Evolutionary conservation across 2,797 vertebrate genomes (phyloP), one percentile per base, ranked within the genome.

Genomic region (Chrosomus eos): DNA sequence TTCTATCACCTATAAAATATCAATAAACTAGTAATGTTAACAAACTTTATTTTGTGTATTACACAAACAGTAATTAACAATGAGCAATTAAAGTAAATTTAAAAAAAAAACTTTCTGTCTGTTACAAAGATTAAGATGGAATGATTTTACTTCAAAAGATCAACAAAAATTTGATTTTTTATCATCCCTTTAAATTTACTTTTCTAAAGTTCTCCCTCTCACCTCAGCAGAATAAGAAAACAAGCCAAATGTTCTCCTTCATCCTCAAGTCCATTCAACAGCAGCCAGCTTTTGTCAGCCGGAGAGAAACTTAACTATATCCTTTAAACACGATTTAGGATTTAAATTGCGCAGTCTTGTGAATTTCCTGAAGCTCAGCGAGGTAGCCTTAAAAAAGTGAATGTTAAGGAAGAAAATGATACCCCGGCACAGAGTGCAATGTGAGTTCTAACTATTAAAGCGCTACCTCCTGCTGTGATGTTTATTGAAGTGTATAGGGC

Each of bases 371-470:
- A 55, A 45, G 73, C 62, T 67, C 14, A 33, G 64, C 4, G 7
- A 45, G 51, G 9, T 45, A 82, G 80, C 70, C 33, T 28, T 43
- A 67, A 70, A 68, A 40, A 78, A 18, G 43, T 43, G 62, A 70
- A 77, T 26, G 73, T 38, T 67, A 38, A 74, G 58, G 70, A 18
- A 18, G 62, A 77, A 81, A 55, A 81, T 36, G 18, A 81, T 48
- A 43, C 73, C 28, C 23, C 4, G 11, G 31, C 43, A 66, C 16
- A 53, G 36, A 71, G 66, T 71, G 28, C 28, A 45, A 71, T 51
- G 11, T 28, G 70, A 66, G 45, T 78, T 80, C 64, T 85, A 75
- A 79, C 74, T 79, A 82, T 68, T 23, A 74, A 75, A 79, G 70
- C 21, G 3, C 62, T 70, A 48, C 62, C 51, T 84, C 70, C 76